Evolutionary conservation across 2,797 vertebrate genomes (phyloP), one percentile per base, ranked within the genome.

Genomic region (Gymnodraco acuticeps): DNA sequence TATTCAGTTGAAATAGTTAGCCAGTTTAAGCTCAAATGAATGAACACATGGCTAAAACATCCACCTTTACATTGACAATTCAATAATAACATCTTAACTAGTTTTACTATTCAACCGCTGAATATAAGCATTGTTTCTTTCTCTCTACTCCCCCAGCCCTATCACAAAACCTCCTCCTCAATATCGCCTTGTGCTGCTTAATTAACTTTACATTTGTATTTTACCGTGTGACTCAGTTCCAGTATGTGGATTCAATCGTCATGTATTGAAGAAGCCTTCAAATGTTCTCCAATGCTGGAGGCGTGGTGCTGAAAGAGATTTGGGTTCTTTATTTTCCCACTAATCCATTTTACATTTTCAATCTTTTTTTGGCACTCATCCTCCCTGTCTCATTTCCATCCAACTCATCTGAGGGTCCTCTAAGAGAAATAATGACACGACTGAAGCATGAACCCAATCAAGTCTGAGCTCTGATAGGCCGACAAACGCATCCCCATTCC

Each of bases 231-330:
- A 87, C 56, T 88, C 73, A 71, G 41, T 60, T 15, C 43, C 58
- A 53, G 31, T 88, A 87, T 86, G 70, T 75, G 81, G 77, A 85
- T 88, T 92, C 70, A 90, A 74, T 87, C 78, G 81, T 90, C 70
- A 75, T 9, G 4, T 73, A 85, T 91, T 27, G 88, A 73, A 78
- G 81, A 68, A 78, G 84, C 66, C 74, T 80, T 82, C 80, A 88
- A 83, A 80, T 79, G 80, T 77, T 65, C 80, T 86, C 60, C 47
- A 69, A 55, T 69, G 90, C 68, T 87, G 64, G 68, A 83, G 76
- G 75, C 55, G 58, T 83, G 64, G 77, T 76, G 69, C 70, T 80
- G 70, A 79, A 81, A 84, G 63, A 83, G 43, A 71, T 77, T 78
- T 70, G 5, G 11, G 60, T 62, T 68, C 77, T 82, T 67, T 60